phyloP scores from a whole-genome alignment of 2,113 vertebrate species.

The Chrysemys picta region DNA sequence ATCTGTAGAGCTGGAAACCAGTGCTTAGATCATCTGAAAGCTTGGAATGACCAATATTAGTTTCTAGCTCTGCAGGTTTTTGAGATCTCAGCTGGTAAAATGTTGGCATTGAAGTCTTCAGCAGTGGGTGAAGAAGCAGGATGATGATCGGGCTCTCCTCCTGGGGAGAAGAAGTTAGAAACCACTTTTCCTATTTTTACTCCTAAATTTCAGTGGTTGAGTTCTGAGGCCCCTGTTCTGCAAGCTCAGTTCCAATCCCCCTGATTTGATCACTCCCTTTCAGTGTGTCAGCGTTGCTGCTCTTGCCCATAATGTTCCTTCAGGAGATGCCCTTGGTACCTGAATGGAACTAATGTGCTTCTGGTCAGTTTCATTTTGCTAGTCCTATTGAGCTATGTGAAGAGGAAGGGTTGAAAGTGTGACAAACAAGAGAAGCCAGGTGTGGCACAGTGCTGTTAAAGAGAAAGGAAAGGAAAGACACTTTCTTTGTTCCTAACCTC shows the following conservation, averaged over 20 bases:
- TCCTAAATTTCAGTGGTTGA: background rate
- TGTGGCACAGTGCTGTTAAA: fast-evolving
- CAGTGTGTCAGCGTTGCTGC: background rate
- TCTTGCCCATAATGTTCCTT: background rate
- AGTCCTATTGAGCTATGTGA: background rate
- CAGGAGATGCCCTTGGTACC: background rate
- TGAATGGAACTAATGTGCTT: background rate
- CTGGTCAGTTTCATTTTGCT: background rate
- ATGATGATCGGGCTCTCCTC: fast-evolving
- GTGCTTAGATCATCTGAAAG: background rate
- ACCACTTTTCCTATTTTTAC: background rate
- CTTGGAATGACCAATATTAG: background rate
- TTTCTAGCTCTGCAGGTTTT: background rate
- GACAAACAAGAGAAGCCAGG: background rate
- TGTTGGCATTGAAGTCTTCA: fast-evolving
- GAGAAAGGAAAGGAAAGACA: background rate
- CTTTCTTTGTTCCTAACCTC: background rate
- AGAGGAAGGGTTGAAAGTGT: background rate
- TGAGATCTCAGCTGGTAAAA: background rate
- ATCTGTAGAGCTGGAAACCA: background rate
- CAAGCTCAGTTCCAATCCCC: background rate
- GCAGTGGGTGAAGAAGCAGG: fast-evolving
- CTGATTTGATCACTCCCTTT: background rate
- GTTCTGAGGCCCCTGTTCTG: background rate
- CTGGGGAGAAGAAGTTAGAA: fast-evolving